These are phyloP conservation scores for Peromyscus californicus DNA, from an alignment of 2,113 vertebrate species.

Conservation along the genomic window DNA sequence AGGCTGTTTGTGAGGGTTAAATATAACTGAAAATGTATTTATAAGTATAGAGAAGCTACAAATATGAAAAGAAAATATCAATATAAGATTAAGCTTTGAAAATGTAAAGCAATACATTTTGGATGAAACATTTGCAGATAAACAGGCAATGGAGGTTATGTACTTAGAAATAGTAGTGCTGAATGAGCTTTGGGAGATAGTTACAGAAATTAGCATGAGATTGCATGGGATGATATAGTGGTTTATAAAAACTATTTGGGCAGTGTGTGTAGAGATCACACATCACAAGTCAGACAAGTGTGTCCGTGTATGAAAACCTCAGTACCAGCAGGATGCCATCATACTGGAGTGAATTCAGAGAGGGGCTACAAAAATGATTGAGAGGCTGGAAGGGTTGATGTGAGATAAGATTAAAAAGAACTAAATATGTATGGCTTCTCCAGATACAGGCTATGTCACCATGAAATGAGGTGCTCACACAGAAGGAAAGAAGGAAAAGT, in stretches of 20 bases:
- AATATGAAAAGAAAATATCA: conserved; percentile 49
- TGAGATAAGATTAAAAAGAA: conserved; percentile 77
- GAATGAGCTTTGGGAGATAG: conserved; percentile 82
- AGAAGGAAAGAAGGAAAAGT: conserved; percentile 55
- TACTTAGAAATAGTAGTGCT: conserved; percentile 83
- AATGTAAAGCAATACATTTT: conserved; percentile 69
- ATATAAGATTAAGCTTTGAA: conserved; percentile 76
- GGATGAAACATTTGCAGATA: conserved; percentile 76
- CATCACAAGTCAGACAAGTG: conserved; percentile 85
- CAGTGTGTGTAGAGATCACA: conserved; percentile 85
- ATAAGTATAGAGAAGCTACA: conserved; percentile 46
- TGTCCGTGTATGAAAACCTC: conserved; percentile 85
- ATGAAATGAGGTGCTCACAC: conserved; percentile 53
- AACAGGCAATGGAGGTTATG: conserved; percentile 76
- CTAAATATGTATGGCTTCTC: conserved; percentile 78
- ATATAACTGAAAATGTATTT: conserved; percentile 60
- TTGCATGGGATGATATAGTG: conserved; percentile 82
- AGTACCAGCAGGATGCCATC: conserved; percentile 86
- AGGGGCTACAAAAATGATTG: conserved; percentile 82
- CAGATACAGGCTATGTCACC: conserved; percentile 16
- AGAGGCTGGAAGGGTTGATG: conserved; percentile 71
- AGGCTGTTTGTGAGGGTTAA: not conserved
- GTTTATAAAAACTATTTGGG: conserved; percentile 86
- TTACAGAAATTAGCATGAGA: conserved; percentile 87
- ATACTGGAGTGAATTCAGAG: conserved; percentile 83